Conservation (phyloP, 2,888 invertebrate species). For the Coremacera marginata region DNA sequence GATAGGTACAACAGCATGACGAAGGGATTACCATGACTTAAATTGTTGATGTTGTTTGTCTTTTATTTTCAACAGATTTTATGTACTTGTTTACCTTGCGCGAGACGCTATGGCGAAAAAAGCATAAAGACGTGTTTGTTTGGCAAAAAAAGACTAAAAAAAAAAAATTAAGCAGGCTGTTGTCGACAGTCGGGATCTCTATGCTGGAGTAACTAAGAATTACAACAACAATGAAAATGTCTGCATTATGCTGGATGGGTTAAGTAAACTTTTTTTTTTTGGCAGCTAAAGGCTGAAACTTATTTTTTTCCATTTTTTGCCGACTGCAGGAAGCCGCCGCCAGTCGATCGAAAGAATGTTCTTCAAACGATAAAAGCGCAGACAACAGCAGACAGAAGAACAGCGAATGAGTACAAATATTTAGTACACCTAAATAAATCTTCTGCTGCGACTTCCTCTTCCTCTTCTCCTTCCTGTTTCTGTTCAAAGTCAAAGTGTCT, state of each 20-base stretch:
- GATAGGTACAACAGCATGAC: background rate
- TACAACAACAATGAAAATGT: background rate
- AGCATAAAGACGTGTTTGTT: background rate
- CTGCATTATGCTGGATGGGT: background rate
- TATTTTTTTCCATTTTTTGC: background rate
- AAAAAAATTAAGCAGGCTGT: background rate
- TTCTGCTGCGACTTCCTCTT: background rate
- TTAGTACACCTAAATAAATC: background rate
- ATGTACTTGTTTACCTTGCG: slow-evolving; percentile 22
- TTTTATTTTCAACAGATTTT: background rate
- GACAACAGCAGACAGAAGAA: background rate
- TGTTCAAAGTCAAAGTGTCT: too few species aligned
- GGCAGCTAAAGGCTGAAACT: background rate
- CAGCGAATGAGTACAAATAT: background rate
- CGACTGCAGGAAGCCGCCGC: background rate
- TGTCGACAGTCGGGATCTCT: background rate
- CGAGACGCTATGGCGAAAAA: background rate
- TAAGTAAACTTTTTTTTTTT: background rate
- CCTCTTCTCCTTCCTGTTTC: background rate
- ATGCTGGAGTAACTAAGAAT: background rate
- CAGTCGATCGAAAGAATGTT: background rate
- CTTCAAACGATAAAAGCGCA: background rate
- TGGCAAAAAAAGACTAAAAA: background rate
- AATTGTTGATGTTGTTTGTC: background rate
- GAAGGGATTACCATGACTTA: background rate